Percentiles rank a stretch among this genome's conserved stretches.
These are phyloP conservation scores for Phyllostomus discolor DNA, from an alignment of 2,113 vertebrate genomes.

Conservation along the genomic window DNA sequence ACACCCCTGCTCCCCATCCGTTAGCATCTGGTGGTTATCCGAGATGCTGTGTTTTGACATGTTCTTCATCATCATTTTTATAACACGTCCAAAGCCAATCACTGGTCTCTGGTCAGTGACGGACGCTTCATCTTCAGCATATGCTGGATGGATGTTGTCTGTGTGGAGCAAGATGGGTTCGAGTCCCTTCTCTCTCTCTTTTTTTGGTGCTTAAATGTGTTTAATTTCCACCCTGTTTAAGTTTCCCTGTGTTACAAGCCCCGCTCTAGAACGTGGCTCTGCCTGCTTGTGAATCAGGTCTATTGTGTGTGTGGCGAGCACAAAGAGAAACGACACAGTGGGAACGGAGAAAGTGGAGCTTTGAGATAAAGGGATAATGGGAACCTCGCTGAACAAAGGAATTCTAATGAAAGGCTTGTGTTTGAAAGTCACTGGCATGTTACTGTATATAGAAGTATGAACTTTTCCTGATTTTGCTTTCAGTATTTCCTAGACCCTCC, in stretches of 20 bases:
- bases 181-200: not conserved
- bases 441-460: conserved; percentile 69
- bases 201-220: conserved; percentile 54
- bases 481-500: conserved; percentile 61
- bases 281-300: conserved; percentile 62
- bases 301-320: conserved; percentile 62
- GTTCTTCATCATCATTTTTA: not conserved
- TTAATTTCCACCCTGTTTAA: conserved; percentile 69
- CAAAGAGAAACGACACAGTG: conserved; percentile 67
- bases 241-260: conserved; percentile 55
- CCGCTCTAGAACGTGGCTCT: conserved; percentile 34
- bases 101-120: not conserved
- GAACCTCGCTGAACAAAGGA: conserved; percentile 63
- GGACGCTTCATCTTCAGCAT: not conserved
- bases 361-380: conserved; percentile 71
- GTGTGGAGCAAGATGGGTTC: conserved; percentile 33
- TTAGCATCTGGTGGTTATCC: not conserved
- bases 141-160: not conserved
- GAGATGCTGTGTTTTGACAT: not conserved
- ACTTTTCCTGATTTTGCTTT: conserved; percentile 62
- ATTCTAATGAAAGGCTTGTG: conserved; percentile 65
- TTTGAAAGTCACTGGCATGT: conserved; percentile 47
- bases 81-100: not conserved
- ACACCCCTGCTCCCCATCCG: too few relatives aligned
- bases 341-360: conserved; percentile 54